phyloP scores from a whole-genome alignment of 2,888 invertebrate genomes.

The Oscheius onirici region DNA sequence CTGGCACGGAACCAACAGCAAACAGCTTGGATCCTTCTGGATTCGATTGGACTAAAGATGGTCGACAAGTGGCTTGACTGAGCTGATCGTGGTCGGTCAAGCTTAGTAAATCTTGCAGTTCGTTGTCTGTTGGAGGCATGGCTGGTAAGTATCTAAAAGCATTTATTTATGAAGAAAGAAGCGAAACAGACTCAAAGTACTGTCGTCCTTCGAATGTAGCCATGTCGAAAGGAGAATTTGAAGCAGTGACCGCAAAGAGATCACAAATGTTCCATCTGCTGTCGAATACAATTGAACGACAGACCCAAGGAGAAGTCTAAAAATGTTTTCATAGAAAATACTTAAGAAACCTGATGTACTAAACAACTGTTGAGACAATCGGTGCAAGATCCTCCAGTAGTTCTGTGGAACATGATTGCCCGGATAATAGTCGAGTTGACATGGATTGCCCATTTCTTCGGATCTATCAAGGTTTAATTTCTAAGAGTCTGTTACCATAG shows the following conservation, averaged over 20 bases:
- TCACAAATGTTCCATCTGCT: constrained; percentile 24
- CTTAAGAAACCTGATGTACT: constrained; percentile 18
- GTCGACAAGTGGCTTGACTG: neutral
- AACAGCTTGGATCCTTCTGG: neutral
- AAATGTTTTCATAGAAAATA: neutral
- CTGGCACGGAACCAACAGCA: too few relatives aligned
- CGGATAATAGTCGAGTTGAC: constrained; percentile 1
- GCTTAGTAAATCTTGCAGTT: neutral
- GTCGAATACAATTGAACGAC: constrained; percentile 27
- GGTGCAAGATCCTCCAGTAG: constrained; percentile 10
- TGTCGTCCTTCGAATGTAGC: constrained; percentile 19
- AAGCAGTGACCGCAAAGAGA: constrained; percentile 27
- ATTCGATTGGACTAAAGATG: neutral
- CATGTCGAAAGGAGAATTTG: constrained; percentile 15
- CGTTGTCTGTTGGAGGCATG: constrained; percentile 4
- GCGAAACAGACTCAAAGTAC: constrained; percentile 16
- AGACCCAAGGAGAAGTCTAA: constrained; percentile 19
- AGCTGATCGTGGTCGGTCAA: neutral
- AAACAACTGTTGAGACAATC: constrained; percentile 16
- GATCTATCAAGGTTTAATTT: constrained; percentile 8
- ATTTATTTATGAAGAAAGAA: neutral
- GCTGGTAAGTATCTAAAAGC: constrained; percentile 22
- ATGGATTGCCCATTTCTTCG: constrained; percentile 19
- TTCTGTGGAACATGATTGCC: constrained; percentile 22
- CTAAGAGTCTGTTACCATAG: neutral